Evolutionary conservation across 2,888 invertebrate genomes (phyloP), one percentile per base, ranked within the genome.

Genomic region (Lepidochrysops patricia): DNA sequence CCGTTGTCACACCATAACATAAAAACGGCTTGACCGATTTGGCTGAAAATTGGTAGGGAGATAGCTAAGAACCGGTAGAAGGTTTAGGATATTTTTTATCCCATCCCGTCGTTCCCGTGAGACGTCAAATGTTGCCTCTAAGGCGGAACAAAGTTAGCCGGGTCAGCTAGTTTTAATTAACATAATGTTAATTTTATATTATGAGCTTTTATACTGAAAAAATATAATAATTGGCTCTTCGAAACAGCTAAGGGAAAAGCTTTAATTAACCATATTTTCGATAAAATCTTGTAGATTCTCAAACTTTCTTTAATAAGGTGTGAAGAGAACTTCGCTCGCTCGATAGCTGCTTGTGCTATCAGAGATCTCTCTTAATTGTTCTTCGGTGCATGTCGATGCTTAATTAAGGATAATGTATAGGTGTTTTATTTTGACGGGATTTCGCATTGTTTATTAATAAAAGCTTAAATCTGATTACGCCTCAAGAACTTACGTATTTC

Each of bases 391-490:
- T 86, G 88, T 88, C 72, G 74, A 74, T 72, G 75, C 76, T 89
- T 89, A 88, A 89, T 89, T 88, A 89, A 85, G 82, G 85, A 84
- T 85, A 84, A 86, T 86, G 80, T 80, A 73, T 86, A 73, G 79
- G 68, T 70, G 72, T 70, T 43, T 72, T 87, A 86, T 88, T 86
- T 71, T 72, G 65, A 72, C 71, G 72, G 70, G 86, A 88, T 88
- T 86, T 82, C 83, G 88, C 86, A 86, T 86, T 26, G 19, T n/a
- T 27, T 32, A 54, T 13, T 77, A 78, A 82, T 82, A 79, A 85
- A 63, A 7, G 19, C n/a, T 4, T 43, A 2, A 43, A 19, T 9
- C 9, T 43, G 43, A 19, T 43, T 23, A 19, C 43, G n/a, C n/a
- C n/a, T n/a, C n/a, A n/a, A n/a, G n/a, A n/a, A n/a, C n/a, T n/a